These are phyloP conservation scores for Schizaphis graminum DNA, from an alignment of 2,888 invertebrate species.

Conservation along the genomic window DNA sequence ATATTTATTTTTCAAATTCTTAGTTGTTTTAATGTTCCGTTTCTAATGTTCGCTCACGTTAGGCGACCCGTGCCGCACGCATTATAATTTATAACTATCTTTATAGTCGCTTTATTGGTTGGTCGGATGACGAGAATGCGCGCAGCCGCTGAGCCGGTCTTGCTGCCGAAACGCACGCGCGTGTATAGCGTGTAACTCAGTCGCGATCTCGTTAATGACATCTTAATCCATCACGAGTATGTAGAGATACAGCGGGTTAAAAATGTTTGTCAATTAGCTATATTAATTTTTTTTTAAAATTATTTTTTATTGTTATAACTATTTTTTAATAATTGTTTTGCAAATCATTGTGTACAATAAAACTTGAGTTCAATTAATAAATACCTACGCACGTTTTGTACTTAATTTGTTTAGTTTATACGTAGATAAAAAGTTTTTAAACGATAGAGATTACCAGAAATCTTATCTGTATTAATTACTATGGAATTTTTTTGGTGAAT, in stretches of 20 bases:
- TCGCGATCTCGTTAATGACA: background rate
- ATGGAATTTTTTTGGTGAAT: background rate
- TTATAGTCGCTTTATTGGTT: background rate
- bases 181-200: background rate
- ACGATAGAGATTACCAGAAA: background rate
- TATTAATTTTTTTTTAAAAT: too few relatives aligned
- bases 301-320: background rate
- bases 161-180: background rate
- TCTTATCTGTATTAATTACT: background rate
- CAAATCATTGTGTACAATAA: background rate
- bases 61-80: background rate
- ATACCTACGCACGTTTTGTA: background rate
- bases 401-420: background rate
- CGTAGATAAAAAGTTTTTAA: background rate
- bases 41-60: background rate
- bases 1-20: conserved; percentile 1
- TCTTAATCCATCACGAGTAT: background rate
- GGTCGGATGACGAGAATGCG: background rate
- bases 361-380: background rate
- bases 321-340: background rate
- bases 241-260: background rate
- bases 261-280: background rate
- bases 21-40: background rate
- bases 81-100: background rate
- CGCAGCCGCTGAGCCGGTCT: background rate